A percentile compares a stretch with the other conserved stretches of the same genome.
Evolutionary conservation across 2,888 invertebrate genomes (phyloP).

Genomic region (Dynastes hyllus): DNA sequence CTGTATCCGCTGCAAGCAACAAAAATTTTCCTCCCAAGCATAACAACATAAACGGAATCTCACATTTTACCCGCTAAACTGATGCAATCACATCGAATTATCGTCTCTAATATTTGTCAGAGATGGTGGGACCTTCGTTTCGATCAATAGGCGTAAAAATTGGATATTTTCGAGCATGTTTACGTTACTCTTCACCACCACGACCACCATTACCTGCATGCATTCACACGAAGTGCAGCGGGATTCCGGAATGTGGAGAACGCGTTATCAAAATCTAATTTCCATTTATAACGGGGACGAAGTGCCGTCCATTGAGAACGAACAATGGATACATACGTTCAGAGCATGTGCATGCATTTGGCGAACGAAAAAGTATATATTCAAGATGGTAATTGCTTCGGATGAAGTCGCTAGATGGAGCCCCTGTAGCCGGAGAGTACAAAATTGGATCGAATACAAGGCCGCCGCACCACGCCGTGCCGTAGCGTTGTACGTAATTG

Average conservation of each 20-base stretch:
- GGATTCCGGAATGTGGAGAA: not conserved
- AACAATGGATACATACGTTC: not conserved
- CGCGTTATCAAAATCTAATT: slow-evolving; percentile 28
- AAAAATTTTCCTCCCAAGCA: too few species aligned
- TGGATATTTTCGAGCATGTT: slow-evolving; percentile 14
- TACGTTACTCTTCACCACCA: not conserved
- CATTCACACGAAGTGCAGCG: not conserved
- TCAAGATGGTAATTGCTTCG: slow-evolving; percentile 32
- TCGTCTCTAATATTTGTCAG: not conserved
- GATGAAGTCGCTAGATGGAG: slow-evolving; percentile 26
- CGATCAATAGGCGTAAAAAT: not conserved
- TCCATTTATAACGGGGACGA: slow-evolving; percentile 2
- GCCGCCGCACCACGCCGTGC: not conserved
- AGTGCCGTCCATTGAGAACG: not conserved
- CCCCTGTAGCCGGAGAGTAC: not conserved
- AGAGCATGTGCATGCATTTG: too few species aligned
- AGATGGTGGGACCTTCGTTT: not conserved
- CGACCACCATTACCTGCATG: not conserved
- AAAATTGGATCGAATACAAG: slow-evolving; percentile 25
- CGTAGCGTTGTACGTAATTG: slow-evolving; percentile 3
- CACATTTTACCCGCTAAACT: not conserved
- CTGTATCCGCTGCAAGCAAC: too few species aligned
- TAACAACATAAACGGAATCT: not conserved
- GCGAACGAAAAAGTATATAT: slow-evolving; percentile 11
- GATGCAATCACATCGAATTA: not conserved